A percentile compares a stretch with the other conserved stretches of the same genome.
Evolutionary conservation across 2,888 invertebrate species (phyloP).

Genomic region (Baccha elongata): DNA sequence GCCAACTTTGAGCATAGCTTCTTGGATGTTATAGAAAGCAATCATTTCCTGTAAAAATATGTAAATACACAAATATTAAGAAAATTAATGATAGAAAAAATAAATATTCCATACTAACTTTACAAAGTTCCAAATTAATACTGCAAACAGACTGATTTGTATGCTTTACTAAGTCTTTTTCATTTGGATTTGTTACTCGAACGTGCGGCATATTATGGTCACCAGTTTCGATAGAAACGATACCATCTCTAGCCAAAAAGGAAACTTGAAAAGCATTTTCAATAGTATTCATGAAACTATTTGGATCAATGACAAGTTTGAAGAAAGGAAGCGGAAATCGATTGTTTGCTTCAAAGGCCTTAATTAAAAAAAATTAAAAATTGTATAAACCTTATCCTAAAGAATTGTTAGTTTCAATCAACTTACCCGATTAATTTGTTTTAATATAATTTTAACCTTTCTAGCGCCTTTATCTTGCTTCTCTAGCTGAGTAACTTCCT

Average conservation of each 20-base stretch:
- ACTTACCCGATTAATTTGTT: constrained; percentile 81
- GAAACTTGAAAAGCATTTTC: constrained; percentile 85
- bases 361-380: not conserved
- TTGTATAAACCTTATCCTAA: not conserved
- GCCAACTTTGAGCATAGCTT: constrained; percentile 75
- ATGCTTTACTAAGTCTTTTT: constrained; percentile 52
- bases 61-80: not conserved
- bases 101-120: constrained; percentile 74
- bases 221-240: constrained; percentile 82
- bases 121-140: constrained; percentile 76
- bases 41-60: constrained; percentile 76
- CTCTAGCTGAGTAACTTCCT: constrained; percentile 82
- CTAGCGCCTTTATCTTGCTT: constrained; percentile 84
- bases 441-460: constrained; percentile 83
- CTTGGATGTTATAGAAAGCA: constrained; percentile 76
- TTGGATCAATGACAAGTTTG: constrained; percentile 84
- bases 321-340: constrained; percentile 84
- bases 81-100: not conserved
- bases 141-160: constrained; percentile 77
- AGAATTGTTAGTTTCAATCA: not conserved
- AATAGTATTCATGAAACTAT: constrained; percentile 84
- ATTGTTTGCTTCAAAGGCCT: constrained; percentile 79
- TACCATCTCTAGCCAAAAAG: constrained; percentile 84
- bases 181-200: constrained; percentile 71
- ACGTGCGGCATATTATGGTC: constrained; percentile 78